These are phyloP conservation scores for Eulemur rubriventer DNA, from an alignment of 2,797 vertebrate genomes.

Conservation along the genomic window DNA sequence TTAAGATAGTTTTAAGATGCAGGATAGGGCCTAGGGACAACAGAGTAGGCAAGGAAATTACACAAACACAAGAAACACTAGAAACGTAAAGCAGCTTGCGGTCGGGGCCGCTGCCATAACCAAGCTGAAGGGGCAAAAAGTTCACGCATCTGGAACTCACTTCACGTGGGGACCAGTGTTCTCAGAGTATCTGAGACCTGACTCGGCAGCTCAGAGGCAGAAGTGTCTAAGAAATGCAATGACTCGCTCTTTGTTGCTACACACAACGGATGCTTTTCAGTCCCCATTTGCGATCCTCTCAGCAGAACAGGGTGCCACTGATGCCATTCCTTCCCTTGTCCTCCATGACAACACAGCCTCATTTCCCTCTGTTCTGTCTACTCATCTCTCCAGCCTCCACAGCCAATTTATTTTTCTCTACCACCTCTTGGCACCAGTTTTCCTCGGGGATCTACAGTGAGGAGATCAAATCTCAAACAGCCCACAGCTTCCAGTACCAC, in stretches of 20 bases:
- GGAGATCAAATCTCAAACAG: not conserved
- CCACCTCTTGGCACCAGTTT: not conserved
- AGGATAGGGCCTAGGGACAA: not conserved
- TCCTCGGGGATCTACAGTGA: not conserved
- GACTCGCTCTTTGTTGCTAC: not conserved
- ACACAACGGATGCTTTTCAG: not conserved
- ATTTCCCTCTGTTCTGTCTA: not conserved
- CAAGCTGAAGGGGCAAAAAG: not conserved
- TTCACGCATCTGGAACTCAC: not conserved
- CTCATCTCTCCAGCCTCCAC: not conserved
- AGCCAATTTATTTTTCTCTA: not conserved
- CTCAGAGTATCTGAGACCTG: not conserved
- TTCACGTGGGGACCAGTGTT: not conserved
- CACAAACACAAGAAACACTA: not conserved
- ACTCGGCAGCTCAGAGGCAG: not conserved
- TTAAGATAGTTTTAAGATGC: conserved; percentile 13
- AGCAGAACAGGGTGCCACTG: not conserved
- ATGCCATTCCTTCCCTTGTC: not conserved
- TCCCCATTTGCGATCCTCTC: not conserved
- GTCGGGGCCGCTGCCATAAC: not conserved
- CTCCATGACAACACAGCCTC: not conserved
- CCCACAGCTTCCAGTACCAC: not conserved
- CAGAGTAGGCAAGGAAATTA: not conserved
- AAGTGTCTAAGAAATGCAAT: not conserved
- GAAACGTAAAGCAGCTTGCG: not conserved